Conservation (phyloP, 2,888 invertebrate species). For the Drosophila mulleri region DNA sequence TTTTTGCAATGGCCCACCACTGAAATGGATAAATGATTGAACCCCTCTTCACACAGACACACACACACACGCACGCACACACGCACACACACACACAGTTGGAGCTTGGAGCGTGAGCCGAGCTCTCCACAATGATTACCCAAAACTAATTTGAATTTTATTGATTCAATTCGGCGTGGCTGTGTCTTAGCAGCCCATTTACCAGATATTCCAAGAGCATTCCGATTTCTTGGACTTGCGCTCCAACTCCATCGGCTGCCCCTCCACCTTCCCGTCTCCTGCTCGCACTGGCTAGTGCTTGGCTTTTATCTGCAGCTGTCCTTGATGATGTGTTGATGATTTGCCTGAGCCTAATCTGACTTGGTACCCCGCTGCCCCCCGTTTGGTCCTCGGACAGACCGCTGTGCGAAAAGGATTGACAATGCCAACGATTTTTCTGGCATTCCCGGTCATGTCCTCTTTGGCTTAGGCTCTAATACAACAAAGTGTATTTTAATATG, state of each 20-base stretch:
- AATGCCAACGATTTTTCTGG: constrained; percentile 49
- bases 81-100: too few relatives aligned
- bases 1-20: constrained; percentile 43
- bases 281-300: not conserved
- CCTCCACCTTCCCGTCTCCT: not conserved
- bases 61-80: not conserved
- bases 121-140: constrained; percentile 69
- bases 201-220: constrained; percentile 19
- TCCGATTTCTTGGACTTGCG: constrained; percentile 15
- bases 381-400: too few relatives aligned
- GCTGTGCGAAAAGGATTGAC: constrained; percentile 49
- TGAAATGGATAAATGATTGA: constrained; percentile 80
- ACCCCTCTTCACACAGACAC: constrained; percentile 34
- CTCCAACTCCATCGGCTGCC: not conserved
- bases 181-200: constrained; percentile 51
- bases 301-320: constrained; percentile 55
- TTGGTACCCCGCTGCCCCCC: not conserved
- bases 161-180: constrained; percentile 67
- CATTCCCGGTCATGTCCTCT: constrained; percentile 3
- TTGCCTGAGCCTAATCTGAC: constrained; percentile 52
- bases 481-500: constrained; percentile 74
- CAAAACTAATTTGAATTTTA: constrained; percentile 83
- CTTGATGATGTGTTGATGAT: constrained; percentile 63
- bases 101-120: not conserved
- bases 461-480: constrained; percentile 32